Conservation (phyloP, 2,797 vertebrate species). For the Acanthurus lineatus region DNA sequence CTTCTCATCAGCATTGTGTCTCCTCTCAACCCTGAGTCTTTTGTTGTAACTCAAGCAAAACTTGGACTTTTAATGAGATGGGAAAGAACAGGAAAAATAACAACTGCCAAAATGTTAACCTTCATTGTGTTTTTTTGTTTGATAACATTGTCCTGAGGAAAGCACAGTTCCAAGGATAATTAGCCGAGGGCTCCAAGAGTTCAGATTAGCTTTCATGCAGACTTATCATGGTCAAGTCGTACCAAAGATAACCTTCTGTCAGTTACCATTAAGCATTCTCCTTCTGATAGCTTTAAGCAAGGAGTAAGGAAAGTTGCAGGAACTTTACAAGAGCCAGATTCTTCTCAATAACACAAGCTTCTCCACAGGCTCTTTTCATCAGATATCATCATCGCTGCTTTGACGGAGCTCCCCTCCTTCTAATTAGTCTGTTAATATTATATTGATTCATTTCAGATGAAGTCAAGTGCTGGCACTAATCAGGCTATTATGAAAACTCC, state of each 20-base stretch:
- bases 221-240: background rate
- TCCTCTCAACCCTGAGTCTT: background rate
- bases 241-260: conserved; percentile 21
- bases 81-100: background rate
- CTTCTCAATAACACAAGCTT: conserved; percentile 19
- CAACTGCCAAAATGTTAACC: background rate
- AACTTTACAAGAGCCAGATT: conserved; percentile 38
- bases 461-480: conserved; percentile 47
- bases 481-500: conserved; percentile 40
- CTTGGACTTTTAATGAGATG: background rate
- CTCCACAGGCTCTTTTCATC: conserved; percentile 50
- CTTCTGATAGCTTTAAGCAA: conserved; percentile 4
- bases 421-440: conserved; percentile 64
- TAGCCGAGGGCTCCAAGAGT: conserved; percentile 3
- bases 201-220: conserved; percentile 2
- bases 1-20: background rate
- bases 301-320: conserved; percentile 28
- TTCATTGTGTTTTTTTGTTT: background rate
- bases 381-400: conserved; percentile 41
- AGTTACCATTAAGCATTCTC: conserved; percentile 14
- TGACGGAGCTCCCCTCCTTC: conserved; percentile 50
- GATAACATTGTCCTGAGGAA: background rate
- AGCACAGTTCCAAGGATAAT: conserved; percentile 5
- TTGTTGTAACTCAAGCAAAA: background rate
- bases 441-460: conserved; percentile 63